These are phyloP conservation scores for Pica pica DNA, from an alignment of 2,113 vertebrate genomes.

Conservation along the genomic window DNA sequence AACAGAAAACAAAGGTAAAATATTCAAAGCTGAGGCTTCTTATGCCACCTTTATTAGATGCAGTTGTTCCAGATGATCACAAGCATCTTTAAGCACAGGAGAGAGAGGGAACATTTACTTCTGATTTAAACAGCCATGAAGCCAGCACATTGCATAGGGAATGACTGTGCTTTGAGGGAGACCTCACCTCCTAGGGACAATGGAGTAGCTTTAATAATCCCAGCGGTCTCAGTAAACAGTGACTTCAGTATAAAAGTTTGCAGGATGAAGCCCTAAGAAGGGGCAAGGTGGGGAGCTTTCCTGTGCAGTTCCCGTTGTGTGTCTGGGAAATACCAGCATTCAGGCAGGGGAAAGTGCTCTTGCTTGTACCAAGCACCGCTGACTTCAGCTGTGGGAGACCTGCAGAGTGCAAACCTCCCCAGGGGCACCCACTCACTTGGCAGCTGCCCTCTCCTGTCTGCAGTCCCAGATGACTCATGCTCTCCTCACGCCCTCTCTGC, in stretches of 20 bases:
- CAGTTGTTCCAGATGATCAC: not conserved
- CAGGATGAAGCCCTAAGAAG: not conserved
- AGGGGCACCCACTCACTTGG: constrained; percentile 50
- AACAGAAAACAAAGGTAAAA: not conserved
- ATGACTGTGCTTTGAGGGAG: not conserved
- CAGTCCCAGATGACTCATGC: constrained; percentile 39
- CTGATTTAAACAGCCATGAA: not conserved
- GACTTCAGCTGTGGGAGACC: constrained; percentile 39
- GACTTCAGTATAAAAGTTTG: not conserved
- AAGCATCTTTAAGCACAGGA: not conserved
- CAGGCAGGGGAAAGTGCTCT: not conserved
- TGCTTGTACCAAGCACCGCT: constrained; percentile 29
- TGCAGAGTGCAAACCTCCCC: constrained; percentile 16
- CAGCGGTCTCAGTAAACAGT: not conserved
- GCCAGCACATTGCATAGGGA: not conserved
- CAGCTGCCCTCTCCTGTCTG: constrained; percentile 20
- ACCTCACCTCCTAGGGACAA: not conserved
- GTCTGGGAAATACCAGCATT: not conserved
- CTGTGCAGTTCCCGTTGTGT: not conserved
- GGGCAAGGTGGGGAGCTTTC: not conserved
- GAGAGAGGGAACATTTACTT: not conserved
- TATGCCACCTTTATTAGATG: not conserved
- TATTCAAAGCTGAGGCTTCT: not conserved
- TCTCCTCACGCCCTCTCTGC: not conserved
- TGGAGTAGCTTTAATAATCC: not conserved